Base-by-base conservation (phyloP, 2,888 invertebrate species). In the Dasysyrphus tricinctus region DNA sequence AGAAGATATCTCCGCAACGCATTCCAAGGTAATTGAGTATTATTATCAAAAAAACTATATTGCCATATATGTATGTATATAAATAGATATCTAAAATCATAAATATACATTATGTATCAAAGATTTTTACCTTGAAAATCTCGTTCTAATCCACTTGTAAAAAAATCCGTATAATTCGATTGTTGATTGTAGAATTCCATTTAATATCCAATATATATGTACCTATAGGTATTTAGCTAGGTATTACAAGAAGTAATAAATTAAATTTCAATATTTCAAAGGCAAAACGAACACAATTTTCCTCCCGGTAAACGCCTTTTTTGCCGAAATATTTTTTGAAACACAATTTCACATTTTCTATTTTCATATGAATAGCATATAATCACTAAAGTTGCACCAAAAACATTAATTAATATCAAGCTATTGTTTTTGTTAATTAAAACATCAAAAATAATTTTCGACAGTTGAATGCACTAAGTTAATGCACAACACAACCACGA, bases 401-500 rank as follows among this genome's bases (percentile, higher is more conserved):
- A 24, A 51, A 51, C 2, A 51, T 47, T 12, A 44, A n/a, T 3
- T 29, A 14, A 14, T 54, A 29, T 29, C 2, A 49, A 65, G 32
- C 1, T 19, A 19, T 39, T 3, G 6, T 65, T 47, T 65, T 47
- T 7, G 11, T 19, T n/a, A 63, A 65, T 29, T 24, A 51, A 54
- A 69, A 24, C 34, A 24, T 24, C 5, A 63, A 63, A 0, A n/a
- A 39, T 42, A 32, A 16, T 70, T 80, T 42, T 54, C 32, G 57
- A 63, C 74, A 86, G 81, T 86, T 86, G 81, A 81, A 81, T 81
- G 85, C 85, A 86, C 85, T 75, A 79, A 76, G 61, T 80, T 59
- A 75, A 70, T 75, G 74, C 81, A 82, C 74, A 82, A 75, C 65
- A 86, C 82, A 51, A 78, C 12, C 29, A 59, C 69, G 49, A 57